These are phyloP conservation scores for Microtus oregoni DNA, from an alignment of 2,113 vertebrate species.

Conservation along the genomic window DNA sequence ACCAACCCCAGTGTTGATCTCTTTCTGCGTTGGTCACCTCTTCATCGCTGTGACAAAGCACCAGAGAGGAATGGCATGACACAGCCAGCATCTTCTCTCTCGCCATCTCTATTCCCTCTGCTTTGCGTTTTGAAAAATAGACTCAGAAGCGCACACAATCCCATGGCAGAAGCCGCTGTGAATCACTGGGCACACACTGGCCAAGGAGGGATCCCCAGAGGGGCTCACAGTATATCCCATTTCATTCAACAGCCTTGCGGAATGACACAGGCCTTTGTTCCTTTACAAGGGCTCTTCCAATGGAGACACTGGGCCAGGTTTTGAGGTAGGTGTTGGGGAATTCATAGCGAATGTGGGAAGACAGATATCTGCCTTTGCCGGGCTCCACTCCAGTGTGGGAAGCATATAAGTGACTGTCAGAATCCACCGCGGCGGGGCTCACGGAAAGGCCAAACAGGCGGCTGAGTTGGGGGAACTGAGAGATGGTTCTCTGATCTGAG, in stretches of 20 bases:
- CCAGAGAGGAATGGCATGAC: neutral
- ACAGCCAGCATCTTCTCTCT: neutral
- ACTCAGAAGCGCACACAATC: neutral
- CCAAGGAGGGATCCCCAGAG: neutral
- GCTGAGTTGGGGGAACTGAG: neutral
- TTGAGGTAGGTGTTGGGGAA: neutral
- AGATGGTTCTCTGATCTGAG: neutral
- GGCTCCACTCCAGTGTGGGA: neutral
- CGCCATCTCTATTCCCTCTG: neutral
- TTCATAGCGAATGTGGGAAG: neutral
- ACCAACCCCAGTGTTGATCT: neutral
- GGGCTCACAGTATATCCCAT: neutral
- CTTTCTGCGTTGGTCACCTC: neutral
- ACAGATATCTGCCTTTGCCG: neutral
- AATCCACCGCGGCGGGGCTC: neutral
- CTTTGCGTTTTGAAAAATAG: neutral
- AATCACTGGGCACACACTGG: fast-evolving
- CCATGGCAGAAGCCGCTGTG: fast-evolving
- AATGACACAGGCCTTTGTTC: neutral
- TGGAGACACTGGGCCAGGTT: neutral
- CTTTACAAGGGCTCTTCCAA: neutral
- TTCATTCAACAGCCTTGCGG: neutral
- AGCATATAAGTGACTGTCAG: neutral
- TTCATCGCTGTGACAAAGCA: neutral
- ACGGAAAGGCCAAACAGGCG: neutral